These are phyloP conservation scores for Drosophila fulvimacula DNA, from an alignment of 2,888 invertebrate species.

Conservation along the genomic window DNA sequence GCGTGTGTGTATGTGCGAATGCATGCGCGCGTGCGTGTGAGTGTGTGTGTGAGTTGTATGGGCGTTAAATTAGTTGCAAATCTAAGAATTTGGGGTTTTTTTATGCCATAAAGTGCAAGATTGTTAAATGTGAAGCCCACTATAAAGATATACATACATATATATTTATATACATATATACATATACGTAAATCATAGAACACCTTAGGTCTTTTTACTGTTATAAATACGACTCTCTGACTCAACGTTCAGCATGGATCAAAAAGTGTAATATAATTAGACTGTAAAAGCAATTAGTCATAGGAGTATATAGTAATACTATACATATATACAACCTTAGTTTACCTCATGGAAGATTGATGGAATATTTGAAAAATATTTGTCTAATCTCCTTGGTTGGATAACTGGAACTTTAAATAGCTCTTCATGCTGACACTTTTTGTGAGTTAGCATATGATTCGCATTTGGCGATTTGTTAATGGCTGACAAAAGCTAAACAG, in stretches of 20 bases:
- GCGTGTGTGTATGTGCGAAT: slow-evolving; percentile 2
- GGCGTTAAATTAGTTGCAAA: slow-evolving; percentile 44
- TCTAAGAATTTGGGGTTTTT: slow-evolving; percentile 33
- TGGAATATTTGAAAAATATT: slow-evolving; percentile 24
- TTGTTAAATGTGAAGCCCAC: slow-evolving; percentile 12
- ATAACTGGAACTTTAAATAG: slow-evolving; percentile 35
- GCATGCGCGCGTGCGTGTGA: background rate
- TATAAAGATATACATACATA: background rate
- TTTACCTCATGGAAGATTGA: slow-evolving; percentile 36
- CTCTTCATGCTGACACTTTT: slow-evolving; percentile 34
- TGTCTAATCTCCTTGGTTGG: slow-evolving; percentile 34
- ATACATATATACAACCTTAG: background rate
- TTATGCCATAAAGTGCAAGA: slow-evolving; percentile 37
- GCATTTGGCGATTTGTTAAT: slow-evolving; percentile 27
- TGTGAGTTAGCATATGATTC: slow-evolving; percentile 24
- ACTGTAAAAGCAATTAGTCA: slow-evolving; percentile 1
- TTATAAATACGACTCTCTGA: background rate
- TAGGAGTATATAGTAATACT: background rate
- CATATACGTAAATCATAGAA: background rate
- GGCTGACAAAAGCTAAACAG: slow-evolving; percentile 25
- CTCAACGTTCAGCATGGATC: slow-evolving; percentile 5
- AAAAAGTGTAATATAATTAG: slow-evolving; percentile 2
- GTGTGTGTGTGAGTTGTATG: slow-evolving; percentile 20
- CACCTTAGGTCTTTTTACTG: background rate
- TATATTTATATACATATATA: background rate